Evolutionary conservation across 1,140 invertebrate genomes (phyloP), one percentile per base, ranked within the genome.

Genomic region (Acromyrmex heyeri): DNA sequence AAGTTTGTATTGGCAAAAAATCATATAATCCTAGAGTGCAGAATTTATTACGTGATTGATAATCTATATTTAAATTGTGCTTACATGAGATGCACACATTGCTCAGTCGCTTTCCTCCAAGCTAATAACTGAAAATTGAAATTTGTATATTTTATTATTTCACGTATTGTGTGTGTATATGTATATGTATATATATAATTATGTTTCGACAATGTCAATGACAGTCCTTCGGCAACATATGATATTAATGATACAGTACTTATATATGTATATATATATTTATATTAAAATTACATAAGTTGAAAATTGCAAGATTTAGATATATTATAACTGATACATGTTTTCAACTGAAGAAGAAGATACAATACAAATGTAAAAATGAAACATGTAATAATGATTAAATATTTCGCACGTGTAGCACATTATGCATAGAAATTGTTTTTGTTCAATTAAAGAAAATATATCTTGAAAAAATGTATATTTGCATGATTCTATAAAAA

Each of bases 101-200:
- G 50, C 59, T 75, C 16, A 61, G 16, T 2, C 72, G 72, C 8
- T 16, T 61, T 76, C 4, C 7, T 65, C 18, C 38, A 30, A 24
- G 24, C 59, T 65, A 65, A 50, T 50, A 65, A 78, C 24, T 64
- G 12, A 78, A 78, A 65, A 48, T 65, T 48, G 34, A 62, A 77
- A 61, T 18, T 44, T 62, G 5, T 3, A 30, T 50, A 50, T 53
- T 78, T 76, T 61, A 76, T 75, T 61, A 62, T 24, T 24, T 64
- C 18, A 21, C 5, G 16, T 61, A 44, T 55, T 44, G 10, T 44
- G 38, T 44, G 10, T 44, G 0, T 38, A 38, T 38, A 10, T 38
- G 3, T 30, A 24, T 30, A 30, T 30, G 3, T 30, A 38, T 38
- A 38, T 38, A 44, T 44, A 10, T 44, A 44, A 44, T 38, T 38